Evolutionary conservation across 64 coral and sea anemone species (phyloP).

Genomic region (Dendronephthya gigantea): DNA sequence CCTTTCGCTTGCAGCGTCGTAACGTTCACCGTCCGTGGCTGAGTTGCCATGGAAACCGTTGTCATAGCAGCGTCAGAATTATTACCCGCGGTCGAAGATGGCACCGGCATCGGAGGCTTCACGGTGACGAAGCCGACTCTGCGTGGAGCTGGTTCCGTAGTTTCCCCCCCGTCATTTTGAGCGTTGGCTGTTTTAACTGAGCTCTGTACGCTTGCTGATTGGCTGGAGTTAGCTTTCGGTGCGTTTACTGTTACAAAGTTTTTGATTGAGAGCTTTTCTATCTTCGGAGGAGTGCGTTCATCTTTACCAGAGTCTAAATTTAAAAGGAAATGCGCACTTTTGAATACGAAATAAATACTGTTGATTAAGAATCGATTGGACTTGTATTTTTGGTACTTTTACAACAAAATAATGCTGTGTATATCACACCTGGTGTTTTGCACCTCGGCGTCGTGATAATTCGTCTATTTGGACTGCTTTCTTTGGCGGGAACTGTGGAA

Average conservation of each 20-base stretch:
- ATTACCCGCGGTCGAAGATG: not conserved
- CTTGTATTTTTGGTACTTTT: no score
- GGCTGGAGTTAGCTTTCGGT: not conserved
- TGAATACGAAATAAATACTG: no score
- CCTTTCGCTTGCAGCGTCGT: not conserved
- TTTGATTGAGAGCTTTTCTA: not conserved
- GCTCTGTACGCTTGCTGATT: not conserved
- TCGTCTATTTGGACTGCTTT: not conserved
- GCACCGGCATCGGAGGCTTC: not conserved
- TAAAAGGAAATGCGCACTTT: not conserved
- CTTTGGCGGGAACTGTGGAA: not conserved
- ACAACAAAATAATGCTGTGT: no score
- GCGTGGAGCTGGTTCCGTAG: not conserved
- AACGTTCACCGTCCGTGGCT: not conserved
- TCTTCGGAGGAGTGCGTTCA: not conserved
- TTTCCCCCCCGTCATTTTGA: not conserved
- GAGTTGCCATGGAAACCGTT: not conserved
- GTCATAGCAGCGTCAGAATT: not conserved
- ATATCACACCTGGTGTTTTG: constrained; percentile 13
- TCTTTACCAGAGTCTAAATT: not conserved
- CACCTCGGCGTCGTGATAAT: not conserved
- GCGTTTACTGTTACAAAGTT: not conserved
- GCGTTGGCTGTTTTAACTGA: not conserved
- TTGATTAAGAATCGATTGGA: no score
- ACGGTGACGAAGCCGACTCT: not conserved